Base-by-base conservation (phyloP, 2,113 vertebrate species). In the Ochotona curzoniae region DNA sequence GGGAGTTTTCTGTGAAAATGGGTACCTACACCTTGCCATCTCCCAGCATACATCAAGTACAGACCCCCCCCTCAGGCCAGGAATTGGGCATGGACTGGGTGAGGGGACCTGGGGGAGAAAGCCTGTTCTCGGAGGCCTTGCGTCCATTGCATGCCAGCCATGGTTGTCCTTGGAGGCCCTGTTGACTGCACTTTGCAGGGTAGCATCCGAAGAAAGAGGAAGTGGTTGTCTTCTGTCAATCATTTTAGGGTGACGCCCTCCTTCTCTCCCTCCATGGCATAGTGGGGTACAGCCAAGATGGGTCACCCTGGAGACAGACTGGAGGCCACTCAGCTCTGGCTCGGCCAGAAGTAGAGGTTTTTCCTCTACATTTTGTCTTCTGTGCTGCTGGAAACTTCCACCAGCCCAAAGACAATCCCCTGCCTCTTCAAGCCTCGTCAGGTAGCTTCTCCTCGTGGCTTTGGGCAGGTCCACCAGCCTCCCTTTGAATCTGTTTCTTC, bases 161-260 rank as follows among this genome's bases (percentile, higher is more conserved):
- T 38, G 0, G 80, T 91, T 74, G 73, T 57, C 84, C 38, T 0
- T 47, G 28, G 61, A 44, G 69, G 38, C 69, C 32, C n/a, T 74
- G 67, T 44, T 57, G 54, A 60, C 88, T 60, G 54, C 73, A 75
- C 80, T 94, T 61, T 32, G 44, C 8, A 47, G 30, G 32, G 32
- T 17, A n/a, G 70, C n/a, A 6, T 90, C 75, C 85, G 63, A 30
- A 49, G 83, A 90, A 95, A 87, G 90, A 93, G 83, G 93, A 95
- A 93, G 89, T 79, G 23, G 35, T 71, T 71, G 47, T 87, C 51
- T 69, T 89, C 17, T 95, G 38, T 67, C 73, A 8, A 88, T 85
- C 32, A 44, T 66, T 73, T n/a, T 35, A 74, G 85, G 74, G 91
- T 5, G 28, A 79, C 74, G 64, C 51, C 47, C 64, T 74, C 78